Conservation (phyloP, 2,113 vertebrate species). For the Poecilia latipinna region DNA sequence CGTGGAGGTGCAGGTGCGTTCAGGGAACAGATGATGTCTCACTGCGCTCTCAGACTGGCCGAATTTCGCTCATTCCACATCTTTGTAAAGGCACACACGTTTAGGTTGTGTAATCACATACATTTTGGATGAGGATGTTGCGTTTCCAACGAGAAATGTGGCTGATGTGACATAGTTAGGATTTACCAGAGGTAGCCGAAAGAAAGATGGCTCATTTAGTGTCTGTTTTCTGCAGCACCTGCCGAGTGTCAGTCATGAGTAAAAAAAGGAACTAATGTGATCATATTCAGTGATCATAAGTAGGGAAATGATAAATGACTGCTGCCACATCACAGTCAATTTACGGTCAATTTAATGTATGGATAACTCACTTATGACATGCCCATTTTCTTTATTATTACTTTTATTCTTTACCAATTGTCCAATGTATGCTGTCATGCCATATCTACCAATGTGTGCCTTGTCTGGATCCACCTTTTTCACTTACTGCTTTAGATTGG, state of each 20-base stretch:
- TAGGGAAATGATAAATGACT: neutral
- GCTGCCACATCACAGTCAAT: neutral
- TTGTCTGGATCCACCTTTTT: neutral
- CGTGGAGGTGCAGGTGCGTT: constrained; percentile 75
- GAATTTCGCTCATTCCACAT: constrained; percentile 3
- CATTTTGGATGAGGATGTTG: constrained; percentile 16
- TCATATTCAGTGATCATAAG: neutral
- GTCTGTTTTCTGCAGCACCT: constrained; percentile 8
- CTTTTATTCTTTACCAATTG: neutral
- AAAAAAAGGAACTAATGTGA: neutral
- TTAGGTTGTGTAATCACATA: constrained; percentile 41
- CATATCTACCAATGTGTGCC: neutral
- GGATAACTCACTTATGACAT: too few species aligned
- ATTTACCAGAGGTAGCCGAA: neutral
- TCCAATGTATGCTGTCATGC: neutral
- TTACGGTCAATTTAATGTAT: too few species aligned
- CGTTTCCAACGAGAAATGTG: constrained; percentile 16
- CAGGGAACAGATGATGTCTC: neutral
- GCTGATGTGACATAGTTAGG: constrained; percentile 35
- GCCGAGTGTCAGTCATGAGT: neutral
- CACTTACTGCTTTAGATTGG: neutral
- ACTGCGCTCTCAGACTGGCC: neutral
- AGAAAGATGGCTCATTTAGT: neutral
- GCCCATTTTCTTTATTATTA: neutral
- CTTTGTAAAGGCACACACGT: neutral